Evolutionary conservation across 2,113 vertebrate species (phyloP), one percentile per base, ranked within the genome.

Genomic region (Dromiciops gliroides): DNA sequence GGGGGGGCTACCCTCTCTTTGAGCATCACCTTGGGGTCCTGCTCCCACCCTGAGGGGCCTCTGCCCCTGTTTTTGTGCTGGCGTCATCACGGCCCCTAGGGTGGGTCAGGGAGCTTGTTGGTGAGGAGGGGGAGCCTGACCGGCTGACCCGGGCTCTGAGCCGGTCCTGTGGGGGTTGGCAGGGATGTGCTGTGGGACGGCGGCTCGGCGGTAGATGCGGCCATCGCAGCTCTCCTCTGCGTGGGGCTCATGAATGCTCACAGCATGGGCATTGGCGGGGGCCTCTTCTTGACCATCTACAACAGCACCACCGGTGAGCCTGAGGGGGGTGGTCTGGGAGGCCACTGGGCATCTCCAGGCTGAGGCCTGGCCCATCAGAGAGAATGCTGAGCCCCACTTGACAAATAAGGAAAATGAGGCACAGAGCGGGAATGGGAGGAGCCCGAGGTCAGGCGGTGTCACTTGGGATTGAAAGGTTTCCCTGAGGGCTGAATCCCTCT

Each of bases 261-360:
- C 98, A 99, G 99, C 96, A 99, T 98, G 99, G 99, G 99, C 67
- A 99, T 99, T 2, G 99, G 99, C 92, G 99, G 99, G 2, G 99
- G 99, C 8, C 96, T 99, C 90, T 99, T 99, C 97, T 51, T 99
- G n/a, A 99, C 98, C 93, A 99, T 99, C 98, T 99, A 99, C 91
- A 95, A 98, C 47, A 97, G 98, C 94, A 98, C 51, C 92, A 99
- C 99, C 2, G 99, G 99, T 99, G 99, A 98, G 97, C 96, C 88
- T 19, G 75, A 1, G 0, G 0, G 7, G 23, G 14, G 31, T 0
- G 0, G 14, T 25, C 93, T 0, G 10, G 48, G 25, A 2, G 24
- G 47, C 1, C 11, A 26, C 23, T 4, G 48, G 89, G 48, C 2
- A n/a, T 0, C 56, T 14, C 28, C 28, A 31, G 92, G 12, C 3